These are phyloP conservation scores for Lasius fuliginosus DNA, from an alignment of 2,888 invertebrate genomes.

Conservation along the genomic window DNA sequence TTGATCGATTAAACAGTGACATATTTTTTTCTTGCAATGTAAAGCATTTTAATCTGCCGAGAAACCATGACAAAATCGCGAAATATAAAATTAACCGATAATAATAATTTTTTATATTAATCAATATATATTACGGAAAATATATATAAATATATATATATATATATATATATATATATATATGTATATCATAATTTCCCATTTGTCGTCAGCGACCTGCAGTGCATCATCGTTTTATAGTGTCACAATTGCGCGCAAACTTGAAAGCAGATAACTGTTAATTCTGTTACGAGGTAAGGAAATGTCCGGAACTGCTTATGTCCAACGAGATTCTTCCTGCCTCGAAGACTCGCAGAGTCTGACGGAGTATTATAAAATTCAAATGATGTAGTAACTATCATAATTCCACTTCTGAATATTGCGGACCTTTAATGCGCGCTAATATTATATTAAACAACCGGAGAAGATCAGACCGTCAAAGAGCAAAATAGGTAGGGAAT, in stretches of 20 bases:
- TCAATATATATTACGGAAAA: slow-evolving; percentile 9
- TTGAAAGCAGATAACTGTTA: slow-evolving; percentile 42
- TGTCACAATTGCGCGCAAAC: slow-evolving; percentile 1
- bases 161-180: too few relatives aligned
- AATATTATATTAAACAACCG: slow-evolving; percentile 52
- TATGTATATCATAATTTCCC: neutral
- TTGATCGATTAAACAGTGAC: slow-evolving; percentile 2
- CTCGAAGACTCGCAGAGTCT: neutral
- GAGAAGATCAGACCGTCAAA: slow-evolving; percentile 44
- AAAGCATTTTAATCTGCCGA: slow-evolving; percentile 1
- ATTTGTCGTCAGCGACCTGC: neutral
- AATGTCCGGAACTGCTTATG: slow-evolving; percentile 29
- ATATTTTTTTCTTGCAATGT: neutral
- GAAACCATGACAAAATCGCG: neutral
- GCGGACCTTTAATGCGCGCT: slow-evolving; percentile 33
- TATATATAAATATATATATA: neutral
- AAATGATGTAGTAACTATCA: slow-evolving; percentile 41
- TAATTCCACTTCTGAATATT: slow-evolving; percentile 42
- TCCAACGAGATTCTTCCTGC: neutral
- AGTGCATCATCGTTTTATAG: slow-evolving; percentile 26
- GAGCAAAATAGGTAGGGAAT: slow-evolving; percentile 33
- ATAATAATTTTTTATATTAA: neutral
- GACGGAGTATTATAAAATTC: slow-evolving; percentile 37
- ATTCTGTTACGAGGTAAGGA: slow-evolving; percentile 48
- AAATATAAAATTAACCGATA: slow-evolving; percentile 2